Evolutionary conservation across 1,140 invertebrate species (phyloP).

Genomic region (Drosophila neocordata): DNA sequence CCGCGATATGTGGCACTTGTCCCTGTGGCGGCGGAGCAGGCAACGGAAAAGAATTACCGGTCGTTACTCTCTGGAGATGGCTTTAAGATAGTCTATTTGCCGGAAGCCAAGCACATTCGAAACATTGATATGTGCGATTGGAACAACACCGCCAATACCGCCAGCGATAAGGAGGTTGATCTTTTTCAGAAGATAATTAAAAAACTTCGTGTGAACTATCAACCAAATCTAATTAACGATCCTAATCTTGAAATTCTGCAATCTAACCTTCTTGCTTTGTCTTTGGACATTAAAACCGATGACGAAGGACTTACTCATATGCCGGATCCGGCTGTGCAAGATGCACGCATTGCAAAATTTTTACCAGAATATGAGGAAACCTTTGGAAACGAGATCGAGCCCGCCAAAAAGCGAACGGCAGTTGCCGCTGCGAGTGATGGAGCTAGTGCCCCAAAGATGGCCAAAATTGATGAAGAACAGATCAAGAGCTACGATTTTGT

Average conservation of each 20-base stretch:
- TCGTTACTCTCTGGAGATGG: slow-evolving; percentile 69
- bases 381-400: slow-evolving; percentile 55
- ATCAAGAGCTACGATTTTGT: slow-evolving; percentile 48
- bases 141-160: slow-evolving; percentile 59
- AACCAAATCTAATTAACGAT: slow-evolving; percentile 70
- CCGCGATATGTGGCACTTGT: slow-evolving; percentile 74
- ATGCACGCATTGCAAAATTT: slow-evolving; percentile 66
- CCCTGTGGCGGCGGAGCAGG: slow-evolving; percentile 46
- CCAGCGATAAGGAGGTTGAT: slow-evolving; percentile 52
- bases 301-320: slow-evolving; percentile 45
- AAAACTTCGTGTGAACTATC: slow-evolving; percentile 69
- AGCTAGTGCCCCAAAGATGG: slow-evolving; percentile 53
- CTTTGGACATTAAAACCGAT: slow-evolving; percentile 66
- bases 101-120: slow-evolving; percentile 69
- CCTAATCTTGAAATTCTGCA: slow-evolving; percentile 68
- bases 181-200: slow-evolving; percentile 71
- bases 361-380: slow-evolving; percentile 55
- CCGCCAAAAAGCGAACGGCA: slow-evolving; percentile 48
- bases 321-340: slow-evolving; percentile 59
- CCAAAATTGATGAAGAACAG: slow-evolving; percentile 51
- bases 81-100: slow-evolving; percentile 77
- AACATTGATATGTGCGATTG: slow-evolving; percentile 66
- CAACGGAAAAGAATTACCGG: slow-evolving; percentile 46
- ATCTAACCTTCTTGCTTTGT: slow-evolving; percentile 64
- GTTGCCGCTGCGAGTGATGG: slow-evolving; percentile 2